These are phyloP conservation scores for Lutjanus campechanus DNA, from an alignment of 2,797 vertebrate species.

Conservation along the genomic window DNA sequence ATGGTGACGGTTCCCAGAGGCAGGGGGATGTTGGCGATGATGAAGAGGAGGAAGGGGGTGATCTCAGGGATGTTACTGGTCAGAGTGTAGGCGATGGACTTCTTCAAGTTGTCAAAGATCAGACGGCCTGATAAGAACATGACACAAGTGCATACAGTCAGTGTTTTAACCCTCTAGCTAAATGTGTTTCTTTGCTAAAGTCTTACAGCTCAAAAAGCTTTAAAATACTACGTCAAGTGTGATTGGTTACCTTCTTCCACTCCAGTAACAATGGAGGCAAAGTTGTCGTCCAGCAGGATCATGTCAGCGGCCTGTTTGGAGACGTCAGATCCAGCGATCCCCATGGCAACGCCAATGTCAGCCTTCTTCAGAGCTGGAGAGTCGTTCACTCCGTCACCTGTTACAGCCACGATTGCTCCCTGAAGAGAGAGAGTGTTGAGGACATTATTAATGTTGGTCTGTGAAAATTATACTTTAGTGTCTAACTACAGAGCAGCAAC, in stretches of 20 bases:
- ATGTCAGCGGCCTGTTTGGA: slow-evolving; percentile 98
- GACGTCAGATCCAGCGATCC: slow-evolving; percentile 95
- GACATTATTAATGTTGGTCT: not conserved
- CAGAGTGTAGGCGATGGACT: slow-evolving; percentile 97
- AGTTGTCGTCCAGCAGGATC: slow-evolving; percentile 98
- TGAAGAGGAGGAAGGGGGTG: slow-evolving; percentile 96
- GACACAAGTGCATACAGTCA: not conserved
- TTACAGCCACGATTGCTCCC: slow-evolving; percentile 98
- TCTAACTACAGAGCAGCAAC: not conserved
- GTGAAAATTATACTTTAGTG: not conserved
- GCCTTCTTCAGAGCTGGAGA: slow-evolving; percentile 97
- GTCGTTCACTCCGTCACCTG: slow-evolving; percentile 97
- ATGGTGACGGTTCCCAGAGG: slow-evolving; percentile 97
- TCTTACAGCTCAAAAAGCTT: not conserved
- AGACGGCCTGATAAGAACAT: slow-evolving; percentile 87
- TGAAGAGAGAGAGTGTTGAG: slow-evolving; percentile 57
- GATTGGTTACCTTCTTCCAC: slow-evolving; percentile 92
- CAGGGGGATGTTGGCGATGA: slow-evolving; percentile 95
- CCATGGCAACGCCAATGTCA: slow-evolving; percentile 98
- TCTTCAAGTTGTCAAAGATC: slow-evolving; percentile 98
- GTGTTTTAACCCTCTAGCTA: not conserved
- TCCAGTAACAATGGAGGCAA: slow-evolving; percentile 97
- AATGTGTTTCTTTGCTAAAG: not conserved
- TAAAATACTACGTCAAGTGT: too few relatives aligned
- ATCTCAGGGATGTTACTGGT: slow-evolving; percentile 99